Percentiles rank a stretch among this genome's conserved stretches.
These are phyloP conservation scores for Vulpes ferrilata DNA, from an alignment of 2,113 vertebrate species.

Conservation along the genomic window DNA sequence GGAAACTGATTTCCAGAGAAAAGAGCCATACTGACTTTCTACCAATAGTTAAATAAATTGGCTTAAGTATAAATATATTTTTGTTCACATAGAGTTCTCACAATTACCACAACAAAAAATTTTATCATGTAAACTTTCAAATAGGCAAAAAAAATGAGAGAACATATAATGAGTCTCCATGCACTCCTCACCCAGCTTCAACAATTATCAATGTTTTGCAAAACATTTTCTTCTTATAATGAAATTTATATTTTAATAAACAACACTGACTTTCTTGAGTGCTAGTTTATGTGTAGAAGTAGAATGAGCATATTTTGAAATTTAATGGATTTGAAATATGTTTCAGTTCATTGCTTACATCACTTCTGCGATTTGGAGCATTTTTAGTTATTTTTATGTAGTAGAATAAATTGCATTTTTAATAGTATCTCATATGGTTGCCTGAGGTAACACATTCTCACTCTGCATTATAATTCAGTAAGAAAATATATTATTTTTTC, in stretches of 20 bases:
- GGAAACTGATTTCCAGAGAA: constrained; percentile 27
- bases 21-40: constrained; percentile 3
- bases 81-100: constrained; percentile 7
- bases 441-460: constrained; percentile 74
- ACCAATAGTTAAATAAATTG: not conserved
- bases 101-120: not conserved
- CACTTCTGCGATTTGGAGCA: constrained; percentile 74
- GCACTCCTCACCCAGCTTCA: not conserved
- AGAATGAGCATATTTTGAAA: constrained; percentile 61
- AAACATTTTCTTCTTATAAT: constrained; percentile 35
- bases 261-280: constrained; percentile 25
- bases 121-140: constrained; percentile 51
- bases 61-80: not conserved
- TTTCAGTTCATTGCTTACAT: constrained; percentile 79
- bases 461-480: constrained; percentile 72
- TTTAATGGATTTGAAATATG: constrained; percentile 77
- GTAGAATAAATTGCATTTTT: constrained; percentile 80
- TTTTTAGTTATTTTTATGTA: constrained; percentile 78
- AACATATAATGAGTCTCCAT: not conserved
- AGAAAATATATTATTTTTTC: constrained; percentile 63
- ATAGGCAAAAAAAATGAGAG: not conserved
- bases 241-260: constrained; percentile 71
- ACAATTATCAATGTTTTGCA: constrained; percentile 42
- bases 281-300: constrained; percentile 50
- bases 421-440: constrained; percentile 79